phyloP scores from a whole-genome alignment of 2,113 vertebrate genomes.

The Lota lota region DNA sequence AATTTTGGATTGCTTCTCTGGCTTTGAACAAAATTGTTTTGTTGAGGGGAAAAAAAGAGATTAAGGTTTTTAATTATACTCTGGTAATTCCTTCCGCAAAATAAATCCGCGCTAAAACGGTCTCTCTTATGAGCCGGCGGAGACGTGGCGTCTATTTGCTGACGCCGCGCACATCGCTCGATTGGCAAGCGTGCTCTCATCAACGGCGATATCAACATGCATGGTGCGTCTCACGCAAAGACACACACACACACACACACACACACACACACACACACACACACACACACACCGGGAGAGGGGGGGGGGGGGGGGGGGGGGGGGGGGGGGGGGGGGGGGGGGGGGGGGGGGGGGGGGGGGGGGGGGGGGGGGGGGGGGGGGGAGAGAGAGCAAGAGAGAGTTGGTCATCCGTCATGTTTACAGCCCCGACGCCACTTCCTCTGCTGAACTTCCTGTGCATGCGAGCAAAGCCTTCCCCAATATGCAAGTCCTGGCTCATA shows the following conservation, averaged over 20 bases:
- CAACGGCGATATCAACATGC: no score
- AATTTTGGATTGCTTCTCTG: conserved; percentile 77
- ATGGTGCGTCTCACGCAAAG: no score
- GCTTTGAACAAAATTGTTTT: conserved; percentile 76
- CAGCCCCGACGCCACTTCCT: conserved; percentile 21
- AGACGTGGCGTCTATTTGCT: conserved; percentile 24
- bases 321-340: no score
- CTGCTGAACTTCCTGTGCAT: conserved; percentile 32
- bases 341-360: no score
- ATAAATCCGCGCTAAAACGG: conserved; percentile 70
- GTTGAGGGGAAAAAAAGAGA: conserved; percentile 75
- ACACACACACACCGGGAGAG: neutral
- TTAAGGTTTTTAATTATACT: conserved; percentile 76
- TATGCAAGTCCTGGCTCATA: conserved; percentile 8
- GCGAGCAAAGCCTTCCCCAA: conserved; percentile 22
- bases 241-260: neutral
- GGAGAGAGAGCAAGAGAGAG: neutral
- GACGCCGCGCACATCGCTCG: neutral
- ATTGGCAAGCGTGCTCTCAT: no score
- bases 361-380: no score
- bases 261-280: neutral
- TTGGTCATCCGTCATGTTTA: conserved; percentile 41
- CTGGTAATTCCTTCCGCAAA: conserved; percentile 73
- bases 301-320: no score
- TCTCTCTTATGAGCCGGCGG: conserved; percentile 59